Conservation (phyloP, 2,113 vertebrate genomes). For the Oriolus oriolus region DNA sequence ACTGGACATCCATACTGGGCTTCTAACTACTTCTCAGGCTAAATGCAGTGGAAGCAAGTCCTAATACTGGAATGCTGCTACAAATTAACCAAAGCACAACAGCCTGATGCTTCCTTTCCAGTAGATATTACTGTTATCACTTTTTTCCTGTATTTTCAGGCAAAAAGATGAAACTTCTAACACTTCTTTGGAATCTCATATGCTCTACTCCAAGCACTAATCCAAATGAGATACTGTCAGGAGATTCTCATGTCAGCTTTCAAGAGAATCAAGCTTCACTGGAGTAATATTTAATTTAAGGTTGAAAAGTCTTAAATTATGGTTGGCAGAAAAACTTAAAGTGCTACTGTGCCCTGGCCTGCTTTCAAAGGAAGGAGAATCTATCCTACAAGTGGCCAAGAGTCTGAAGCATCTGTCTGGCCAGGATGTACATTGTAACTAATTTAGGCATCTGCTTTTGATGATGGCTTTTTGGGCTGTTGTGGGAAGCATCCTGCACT, state of each 20-base stretch:
- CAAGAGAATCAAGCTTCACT: background rate
- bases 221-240: background rate
- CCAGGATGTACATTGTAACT: conserved; percentile 12
- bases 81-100: background rate
- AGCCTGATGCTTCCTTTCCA: background rate
- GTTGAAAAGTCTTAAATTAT: background rate
- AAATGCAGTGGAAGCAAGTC: background rate
- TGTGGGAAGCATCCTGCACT: conserved; percentile 41
- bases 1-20: background rate
- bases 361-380: conserved; percentile 20
- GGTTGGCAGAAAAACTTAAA: background rate
- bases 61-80: background rate
- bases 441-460: conserved; percentile 57
- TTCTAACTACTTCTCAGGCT: background rate
- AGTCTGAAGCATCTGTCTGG: conserved; percentile 26
- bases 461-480: conserved; percentile 35
- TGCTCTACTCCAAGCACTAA: background rate
- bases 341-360: background rate
- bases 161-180: conserved; percentile 1
- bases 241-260: background rate
- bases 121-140: background rate
- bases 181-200: background rate
- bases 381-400: background rate
- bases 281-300: background rate
- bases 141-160: background rate